A percentile compares a stretch with the other conserved stretches of the same genome.
These are phyloP conservation scores for Myrmecobius fasciatus DNA, from an alignment of 2,113 vertebrate genomes.

Conservation along the genomic window DNA sequence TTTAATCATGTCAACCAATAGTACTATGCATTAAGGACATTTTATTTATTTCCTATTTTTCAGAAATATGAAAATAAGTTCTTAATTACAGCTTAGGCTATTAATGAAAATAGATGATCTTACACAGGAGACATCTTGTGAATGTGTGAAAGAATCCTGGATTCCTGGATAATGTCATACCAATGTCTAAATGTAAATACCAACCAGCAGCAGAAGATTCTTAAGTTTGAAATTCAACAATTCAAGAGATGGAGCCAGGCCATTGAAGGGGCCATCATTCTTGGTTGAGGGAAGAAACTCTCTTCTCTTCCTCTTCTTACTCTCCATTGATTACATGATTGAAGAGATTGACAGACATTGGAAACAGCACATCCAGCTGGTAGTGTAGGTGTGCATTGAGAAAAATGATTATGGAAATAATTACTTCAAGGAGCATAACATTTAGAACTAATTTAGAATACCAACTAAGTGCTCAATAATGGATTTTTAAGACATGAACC, in stretches of 20 bases:
- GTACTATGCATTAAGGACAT: neutral
- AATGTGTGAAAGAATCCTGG: neutral
- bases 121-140: neutral
- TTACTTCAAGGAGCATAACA: neutral
- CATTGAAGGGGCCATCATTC: neutral
- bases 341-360: neutral
- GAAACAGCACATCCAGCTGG: neutral
- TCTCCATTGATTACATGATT: neutral
- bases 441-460: neutral
- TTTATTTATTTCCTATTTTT: neutral
- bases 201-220: neutral
- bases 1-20: neutral
- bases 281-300: neutral
- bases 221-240: neutral
- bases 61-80: neutral
- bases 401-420: neutral
- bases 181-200: neutral
- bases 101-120: neutral
- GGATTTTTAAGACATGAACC: neutral
- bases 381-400: neutral
- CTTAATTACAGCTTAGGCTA: neutral
- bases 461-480: neutral
- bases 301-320: neutral
- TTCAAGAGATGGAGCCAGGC: neutral
- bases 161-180: too few relatives aligned